A percentile compares a stretch with the other conserved stretches of the same genome.
Evolutionary conservation across 1,140 invertebrate genomes (phyloP).

Genomic region (Cydia fagiglandana): DNA sequence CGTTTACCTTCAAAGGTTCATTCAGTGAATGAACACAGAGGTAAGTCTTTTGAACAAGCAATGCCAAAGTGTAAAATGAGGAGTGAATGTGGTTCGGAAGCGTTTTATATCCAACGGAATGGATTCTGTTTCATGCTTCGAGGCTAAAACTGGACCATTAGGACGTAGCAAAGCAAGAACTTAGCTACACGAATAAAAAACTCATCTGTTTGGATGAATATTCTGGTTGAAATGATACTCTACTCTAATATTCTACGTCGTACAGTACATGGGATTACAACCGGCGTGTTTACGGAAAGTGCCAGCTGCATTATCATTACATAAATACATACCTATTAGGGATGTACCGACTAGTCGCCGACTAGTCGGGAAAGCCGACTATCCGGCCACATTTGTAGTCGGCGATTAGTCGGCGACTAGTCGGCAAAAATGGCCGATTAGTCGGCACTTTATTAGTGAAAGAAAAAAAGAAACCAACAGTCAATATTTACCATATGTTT

Average conservation of each 20-base stretch:
- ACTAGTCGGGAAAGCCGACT: too few relatives aligned
- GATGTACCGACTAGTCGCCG: too few relatives aligned
- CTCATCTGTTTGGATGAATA: neutral
- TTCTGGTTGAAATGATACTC: neutral
- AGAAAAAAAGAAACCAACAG: too few relatives aligned
- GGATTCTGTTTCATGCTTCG: neutral
- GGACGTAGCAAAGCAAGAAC: neutral
- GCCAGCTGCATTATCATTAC: too few relatives aligned
- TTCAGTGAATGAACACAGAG: slow-evolving; percentile 29
- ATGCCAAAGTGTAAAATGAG: slow-evolving; percentile 20
- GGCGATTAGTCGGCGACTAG: too few relatives aligned
- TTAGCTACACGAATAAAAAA: neutral
- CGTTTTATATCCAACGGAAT: slow-evolving; percentile 10
- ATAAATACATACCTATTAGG: too few relatives aligned
- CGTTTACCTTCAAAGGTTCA: slow-evolving; percentile 28
- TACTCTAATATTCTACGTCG: neutral
- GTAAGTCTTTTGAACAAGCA: slow-evolving; percentile 14
- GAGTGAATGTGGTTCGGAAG: slow-evolving; percentile 18
- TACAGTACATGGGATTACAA: too few relatives aligned
- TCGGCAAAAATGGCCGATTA: too few relatives aligned
- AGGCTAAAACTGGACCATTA: neutral
- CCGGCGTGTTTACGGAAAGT: too few relatives aligned
- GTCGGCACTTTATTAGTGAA: too few relatives aligned
- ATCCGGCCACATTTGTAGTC: too few relatives aligned
- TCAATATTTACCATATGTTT: too few relatives aligned